Evolutionary conservation across 2,888 invertebrate species (phyloP).

Genomic region (Drosophila rellima): DNA sequence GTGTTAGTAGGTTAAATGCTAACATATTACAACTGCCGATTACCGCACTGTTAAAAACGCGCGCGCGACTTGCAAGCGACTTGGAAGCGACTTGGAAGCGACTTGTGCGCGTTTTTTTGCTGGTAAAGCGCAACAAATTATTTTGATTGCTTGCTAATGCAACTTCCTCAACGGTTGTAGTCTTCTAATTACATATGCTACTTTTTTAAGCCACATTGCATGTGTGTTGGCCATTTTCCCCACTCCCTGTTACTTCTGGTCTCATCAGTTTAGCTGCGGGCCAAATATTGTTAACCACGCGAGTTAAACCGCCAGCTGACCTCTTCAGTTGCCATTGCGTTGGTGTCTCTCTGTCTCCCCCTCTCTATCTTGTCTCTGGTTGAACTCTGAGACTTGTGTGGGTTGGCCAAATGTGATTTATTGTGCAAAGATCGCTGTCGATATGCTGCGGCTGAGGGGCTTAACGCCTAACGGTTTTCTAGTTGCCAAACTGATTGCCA

Average conservation of each 20-base stretch:
- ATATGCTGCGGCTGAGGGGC: constrained; percentile 36
- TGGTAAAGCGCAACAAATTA: constrained; percentile 54
- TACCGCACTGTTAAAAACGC: constrained; percentile 47
- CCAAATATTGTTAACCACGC: constrained; percentile 45
- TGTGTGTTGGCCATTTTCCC: constrained; percentile 61
- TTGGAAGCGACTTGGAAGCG: too few species aligned
- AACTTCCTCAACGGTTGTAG: constrained; percentile 67
- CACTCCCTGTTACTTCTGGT: neutral
- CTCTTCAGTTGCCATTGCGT: constrained; percentile 34
- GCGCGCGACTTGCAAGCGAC: constrained; percentile 21
- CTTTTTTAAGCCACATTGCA: constrained; percentile 56
- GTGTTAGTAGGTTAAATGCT: constrained; percentile 75
- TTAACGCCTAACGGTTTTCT: constrained; percentile 65
- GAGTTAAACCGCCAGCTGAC: constrained; percentile 61
- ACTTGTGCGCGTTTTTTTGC: constrained; percentile 1
- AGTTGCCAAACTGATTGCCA: constrained; percentile 45
- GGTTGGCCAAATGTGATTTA: constrained; percentile 61
- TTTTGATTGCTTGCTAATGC: constrained; percentile 78
- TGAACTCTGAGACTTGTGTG: constrained; percentile 31
- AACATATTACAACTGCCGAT: constrained; percentile 47
- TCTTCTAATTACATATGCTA: constrained; percentile 63
- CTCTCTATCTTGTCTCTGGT: neutral
- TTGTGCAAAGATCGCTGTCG: constrained; percentile 44
- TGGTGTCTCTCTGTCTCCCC: constrained; percentile 16
- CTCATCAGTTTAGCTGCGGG: constrained; percentile 49